phyloP scores from a whole-genome alignment of 2,113 vertebrate species.

The Stictonetta naevosa region DNA sequence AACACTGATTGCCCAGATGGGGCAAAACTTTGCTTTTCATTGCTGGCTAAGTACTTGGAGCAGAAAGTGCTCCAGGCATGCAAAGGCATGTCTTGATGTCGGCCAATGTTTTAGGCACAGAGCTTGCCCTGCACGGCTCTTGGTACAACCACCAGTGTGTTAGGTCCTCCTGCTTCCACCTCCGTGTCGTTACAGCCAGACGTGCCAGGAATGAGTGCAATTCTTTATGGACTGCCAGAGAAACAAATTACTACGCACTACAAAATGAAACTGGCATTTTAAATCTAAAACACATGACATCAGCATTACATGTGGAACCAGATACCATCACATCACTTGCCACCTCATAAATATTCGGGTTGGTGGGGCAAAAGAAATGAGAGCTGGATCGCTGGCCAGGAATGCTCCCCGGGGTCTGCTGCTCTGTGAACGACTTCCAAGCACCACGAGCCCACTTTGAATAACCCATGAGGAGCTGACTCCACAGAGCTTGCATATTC shows the following conservation, averaged over 20 bases:
- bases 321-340: conserved; percentile 68
- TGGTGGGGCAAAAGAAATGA: conserved; percentile 65
- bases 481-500: neutral
- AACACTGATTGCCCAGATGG: neutral
- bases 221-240: conserved; percentile 68
- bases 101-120: neutral
- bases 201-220: conserved; percentile 9
- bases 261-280: conserved; percentile 74
- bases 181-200: neutral
- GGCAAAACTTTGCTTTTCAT: neutral
- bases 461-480: neutral
- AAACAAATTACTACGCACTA: conserved; percentile 69
- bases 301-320: conserved; percentile 71
- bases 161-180: neutral
- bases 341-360: conserved; percentile 72
- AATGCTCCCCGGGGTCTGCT: neutral
- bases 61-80: neutral
- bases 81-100: neutral
- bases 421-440: conserved; percentile 21
- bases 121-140: neutral
- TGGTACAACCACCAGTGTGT: neutral
- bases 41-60: neutral
- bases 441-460: neutral
- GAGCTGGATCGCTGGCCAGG: conserved; percentile 43
- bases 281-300: conserved; percentile 77